Evolutionary conservation across 2,888 invertebrate species (phyloP), one percentile per base, ranked within the genome.

Genomic region (Synanthedon vespiformis): DNA sequence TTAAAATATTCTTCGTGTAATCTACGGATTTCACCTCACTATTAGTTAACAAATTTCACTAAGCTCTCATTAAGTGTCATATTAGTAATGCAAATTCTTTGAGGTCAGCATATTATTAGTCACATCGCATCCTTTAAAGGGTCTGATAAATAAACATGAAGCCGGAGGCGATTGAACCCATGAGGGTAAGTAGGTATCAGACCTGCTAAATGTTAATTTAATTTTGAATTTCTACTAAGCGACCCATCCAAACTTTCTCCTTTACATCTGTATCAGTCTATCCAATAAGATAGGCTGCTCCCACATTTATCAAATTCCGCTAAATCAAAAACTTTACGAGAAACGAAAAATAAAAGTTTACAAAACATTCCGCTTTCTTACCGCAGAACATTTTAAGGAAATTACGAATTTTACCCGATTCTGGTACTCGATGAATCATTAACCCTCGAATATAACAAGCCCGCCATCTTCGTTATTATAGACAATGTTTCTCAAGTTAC

Each of bases 81-180:
- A 76, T 78, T 74, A 77, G 71, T 64, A 61, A 79, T 76, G 78
- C 69, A 73, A 79, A 80, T 79, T 70, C 75, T 68, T 70, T 68
- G 77, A 77, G 75, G 77, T 70, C 60, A 63, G 73, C 66, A 65
- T 75, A 76, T 74, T 73, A 75, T 76, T 75, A 69, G 64, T 59
- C 67, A 68, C 64, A 72, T 59, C 66, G 68, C 64, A 72, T 76
- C 76, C 74, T 72, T 72, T 76, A 68, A 68, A 74, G 75, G 75
- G 76, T 69, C 78, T 78, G 65, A 77, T 80, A 83, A 81, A 82
- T 82, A 81, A 77, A 81, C 82, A 81, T 82, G 77, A 81, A 68
- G 63, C 58, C 57, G 61, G 66, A 14, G 59, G 63, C 67, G 63
- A 72, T 74, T 65, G 68, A 68, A 65, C 70, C 70, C 67, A 72